phyloP scores from a whole-genome alignment of 2,113 vertebrate genomes.

The Crotalus helleri region DNA sequence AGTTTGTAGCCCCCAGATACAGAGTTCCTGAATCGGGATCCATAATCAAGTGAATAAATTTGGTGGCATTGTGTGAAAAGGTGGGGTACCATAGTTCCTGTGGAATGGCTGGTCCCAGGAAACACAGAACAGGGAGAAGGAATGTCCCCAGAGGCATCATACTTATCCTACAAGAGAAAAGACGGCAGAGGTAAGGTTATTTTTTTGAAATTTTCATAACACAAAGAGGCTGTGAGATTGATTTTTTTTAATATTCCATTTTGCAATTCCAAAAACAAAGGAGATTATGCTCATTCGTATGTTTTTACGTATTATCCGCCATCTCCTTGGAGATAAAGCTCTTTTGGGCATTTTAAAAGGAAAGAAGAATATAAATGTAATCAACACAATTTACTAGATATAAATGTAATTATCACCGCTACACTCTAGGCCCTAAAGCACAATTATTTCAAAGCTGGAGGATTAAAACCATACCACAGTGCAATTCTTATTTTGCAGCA shows the following conservation, averaged over 20 bases:
- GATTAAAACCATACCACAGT: neutral
- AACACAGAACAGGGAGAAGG: slow-evolving; percentile 72
- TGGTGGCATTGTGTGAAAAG: slow-evolving; percentile 77
- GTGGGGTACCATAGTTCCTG: slow-evolving; percentile 61
- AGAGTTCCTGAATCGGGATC: slow-evolving; percentile 79
- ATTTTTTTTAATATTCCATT: neutral
- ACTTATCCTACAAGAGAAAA: slow-evolving; percentile 74
- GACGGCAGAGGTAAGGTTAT: slow-evolving; percentile 22
- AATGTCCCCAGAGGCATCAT: slow-evolving; percentile 86
- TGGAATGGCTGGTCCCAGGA: slow-evolving; percentile 63
- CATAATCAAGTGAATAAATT: slow-evolving; percentile 88
- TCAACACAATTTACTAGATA: neutral
- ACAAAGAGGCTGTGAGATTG: neutral
- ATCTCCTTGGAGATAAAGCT: neutral
- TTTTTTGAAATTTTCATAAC: neutral
- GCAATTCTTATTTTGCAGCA: neutral
- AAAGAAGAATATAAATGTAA: neutral
- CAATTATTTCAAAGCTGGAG: neutral
- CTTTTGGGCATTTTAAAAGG: neutral
- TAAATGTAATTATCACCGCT: neutral
- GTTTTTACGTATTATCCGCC: neutral
- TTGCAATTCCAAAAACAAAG: neutral
- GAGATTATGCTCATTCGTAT: neutral
- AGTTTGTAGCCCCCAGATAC: slow-evolving; percentile 89
- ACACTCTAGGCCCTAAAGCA: neutral